Conservation (phyloP, 2,113 vertebrate species). For the Atherinomorus stipes region DNA sequence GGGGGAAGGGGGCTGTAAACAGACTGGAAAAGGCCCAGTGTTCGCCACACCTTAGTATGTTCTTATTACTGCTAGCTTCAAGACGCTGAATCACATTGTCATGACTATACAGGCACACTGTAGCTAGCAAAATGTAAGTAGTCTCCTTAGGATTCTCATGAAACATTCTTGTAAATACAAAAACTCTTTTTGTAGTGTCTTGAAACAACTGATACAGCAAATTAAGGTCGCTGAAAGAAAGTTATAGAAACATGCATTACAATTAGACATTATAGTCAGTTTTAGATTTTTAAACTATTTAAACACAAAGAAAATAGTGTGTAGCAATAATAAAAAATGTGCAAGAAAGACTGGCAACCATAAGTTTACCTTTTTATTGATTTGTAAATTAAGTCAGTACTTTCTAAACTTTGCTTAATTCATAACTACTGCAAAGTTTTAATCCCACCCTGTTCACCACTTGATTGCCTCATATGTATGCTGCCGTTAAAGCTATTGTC, state of each 20-base stretch:
- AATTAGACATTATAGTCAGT: not conserved
- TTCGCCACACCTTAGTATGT: slow-evolving; percentile 25
- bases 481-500: not conserved
- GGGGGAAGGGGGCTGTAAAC: slow-evolving; percentile 16
- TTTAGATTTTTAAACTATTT: no score
- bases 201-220: not conserved
- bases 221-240: not conserved
- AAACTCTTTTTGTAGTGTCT: not conserved
- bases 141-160: not conserved
- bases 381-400: no score
- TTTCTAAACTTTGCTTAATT: not conserved
- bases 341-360: no score
- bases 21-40: slow-evolving; percentile 30
- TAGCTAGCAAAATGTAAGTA: no score
- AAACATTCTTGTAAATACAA: not conserved
- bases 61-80: not conserved
- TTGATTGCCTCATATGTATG: not conserved
- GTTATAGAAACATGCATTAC: not conserved
- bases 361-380: not conserved
- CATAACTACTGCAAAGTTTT: not conserved
- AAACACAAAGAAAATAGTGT: not conserved
- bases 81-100: not conserved
- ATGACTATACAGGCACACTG: not conserved
- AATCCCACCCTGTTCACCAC: not conserved
- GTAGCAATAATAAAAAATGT: not conserved